Evolutionary conservation across 37 sponge, comb jelly and placozoan genomes (phyloP).

Genomic region (Axinella damicornis): DNA sequence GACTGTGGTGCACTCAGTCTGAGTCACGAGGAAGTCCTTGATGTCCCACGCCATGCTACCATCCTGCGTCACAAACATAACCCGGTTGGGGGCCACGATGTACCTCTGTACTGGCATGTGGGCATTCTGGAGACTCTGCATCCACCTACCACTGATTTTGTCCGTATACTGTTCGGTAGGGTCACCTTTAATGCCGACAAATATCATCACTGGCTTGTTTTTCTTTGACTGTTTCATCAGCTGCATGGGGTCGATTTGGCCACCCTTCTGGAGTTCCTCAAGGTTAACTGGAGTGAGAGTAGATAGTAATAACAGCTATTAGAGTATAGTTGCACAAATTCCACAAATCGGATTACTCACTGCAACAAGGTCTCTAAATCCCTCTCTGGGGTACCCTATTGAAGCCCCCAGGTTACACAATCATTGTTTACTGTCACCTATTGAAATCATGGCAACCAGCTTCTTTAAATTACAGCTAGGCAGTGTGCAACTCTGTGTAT

Average conservation of each 20-base stretch:
- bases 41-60: conserved; percentile 64
- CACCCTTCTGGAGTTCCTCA: conserved; percentile 17
- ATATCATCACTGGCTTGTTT: conserved; percentile 67
- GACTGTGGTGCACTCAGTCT: conserved; percentile 61
- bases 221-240: conserved; percentile 54
- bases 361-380: too few relatives aligned
- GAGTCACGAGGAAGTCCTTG: conserved; percentile 70
- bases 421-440: too few relatives aligned
- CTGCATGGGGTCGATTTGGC: conserved; percentile 26
- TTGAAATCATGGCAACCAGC: too few relatives aligned
- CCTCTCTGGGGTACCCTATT: too few relatives aligned
- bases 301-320: too few relatives aligned
- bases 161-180: conserved; percentile 46
- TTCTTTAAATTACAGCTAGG: too few relatives aligned
- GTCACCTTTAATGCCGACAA: conserved; percentile 29
- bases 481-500: too few relatives aligned
- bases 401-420: too few relatives aligned
- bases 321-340: too few relatives aligned
- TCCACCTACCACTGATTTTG: conserved; percentile 49
- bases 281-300: conserved; percentile 8
- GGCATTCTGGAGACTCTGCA: conserved; percentile 65
- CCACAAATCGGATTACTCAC: too few relatives aligned
- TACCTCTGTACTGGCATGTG: conserved; percentile 48
- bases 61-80: conserved; percentile 45
- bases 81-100: conserved; percentile 39